A percentile compares a stretch with the other conserved stretches of the same genome.
These are phyloP conservation scores for Crossocerus cetratus DNA, from an alignment of 2,888 invertebrate genomes.

Conservation along the genomic window DNA sequence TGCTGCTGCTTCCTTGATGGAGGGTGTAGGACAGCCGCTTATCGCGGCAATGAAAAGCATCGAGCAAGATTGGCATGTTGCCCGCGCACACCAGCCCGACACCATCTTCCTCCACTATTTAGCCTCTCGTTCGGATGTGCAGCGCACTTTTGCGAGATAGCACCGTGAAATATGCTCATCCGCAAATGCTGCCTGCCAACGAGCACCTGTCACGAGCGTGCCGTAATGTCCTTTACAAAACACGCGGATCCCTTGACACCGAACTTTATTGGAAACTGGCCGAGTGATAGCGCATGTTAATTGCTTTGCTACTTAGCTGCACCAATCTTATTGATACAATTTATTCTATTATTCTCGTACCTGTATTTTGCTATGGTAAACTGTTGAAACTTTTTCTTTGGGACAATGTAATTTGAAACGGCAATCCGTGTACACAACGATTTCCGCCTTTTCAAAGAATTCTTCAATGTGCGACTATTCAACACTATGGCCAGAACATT, in stretches of 20 bases:
- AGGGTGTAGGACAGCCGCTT: conserved; percentile 58
- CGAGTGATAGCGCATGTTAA: neutral
- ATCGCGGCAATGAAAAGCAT: conserved; percentile 73
- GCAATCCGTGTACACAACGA: too few relatives aligned
- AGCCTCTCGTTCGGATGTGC: conserved; percentile 50
- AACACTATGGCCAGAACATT: too few relatives aligned
- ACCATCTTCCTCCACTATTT: conserved; percentile 56
- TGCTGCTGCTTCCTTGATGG: conserved; percentile 15
- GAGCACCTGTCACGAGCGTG: conserved; percentile 20
- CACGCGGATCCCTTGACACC: too few relatives aligned
- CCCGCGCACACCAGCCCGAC: conserved; percentile 54
- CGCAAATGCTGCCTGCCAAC: conserved; percentile 48
- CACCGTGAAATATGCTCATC: conserved; percentile 71
- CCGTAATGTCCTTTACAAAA: neutral
- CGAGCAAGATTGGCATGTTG: conserved; percentile 72
- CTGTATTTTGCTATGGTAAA: too few relatives aligned
- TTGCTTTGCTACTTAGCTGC: conserved; percentile 1
- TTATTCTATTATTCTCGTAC: too few relatives aligned
- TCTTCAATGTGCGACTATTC: too few relatives aligned
- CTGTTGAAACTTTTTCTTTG: too few relatives aligned
- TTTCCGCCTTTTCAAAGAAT: too few relatives aligned
- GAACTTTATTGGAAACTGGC: neutral
- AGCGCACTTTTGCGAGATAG: conserved; percentile 56
- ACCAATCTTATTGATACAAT: neutral
- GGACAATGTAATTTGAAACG: too few relatives aligned